phyloP scores from a whole-genome alignment of 92 coral and sea anemone genomes.

The Pocillopora meandrina region DNA sequence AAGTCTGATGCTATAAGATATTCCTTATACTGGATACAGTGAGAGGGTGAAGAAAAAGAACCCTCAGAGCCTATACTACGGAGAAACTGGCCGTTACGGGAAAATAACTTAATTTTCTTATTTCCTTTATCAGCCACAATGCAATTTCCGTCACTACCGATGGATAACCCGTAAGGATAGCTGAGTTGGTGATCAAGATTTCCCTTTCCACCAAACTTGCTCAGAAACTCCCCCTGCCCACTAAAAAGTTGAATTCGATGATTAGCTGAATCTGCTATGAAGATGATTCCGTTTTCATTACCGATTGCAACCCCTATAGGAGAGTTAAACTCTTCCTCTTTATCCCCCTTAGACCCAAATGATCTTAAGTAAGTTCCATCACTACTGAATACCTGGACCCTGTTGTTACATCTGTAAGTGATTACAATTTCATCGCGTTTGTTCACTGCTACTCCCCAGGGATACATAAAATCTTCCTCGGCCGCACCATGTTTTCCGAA shows the following conservation, averaged over 20 bases:
- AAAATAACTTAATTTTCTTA: too few species aligned
- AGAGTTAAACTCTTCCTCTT: neutral
- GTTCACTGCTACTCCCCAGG: constrained; percentile 13
- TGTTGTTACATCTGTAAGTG: neutral
- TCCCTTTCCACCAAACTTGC: neutral
- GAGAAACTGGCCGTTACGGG: neutral
- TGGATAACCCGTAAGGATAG: neutral
- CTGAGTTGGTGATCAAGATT: neutral
- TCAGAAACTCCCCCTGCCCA: neutral
- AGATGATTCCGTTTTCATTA: neutral
- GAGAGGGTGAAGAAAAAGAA: neutral
- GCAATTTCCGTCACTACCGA: neutral
- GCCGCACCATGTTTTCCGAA: neutral
- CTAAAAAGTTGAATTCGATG: neutral
- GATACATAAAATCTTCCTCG: neutral
- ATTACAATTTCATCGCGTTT: neutral
- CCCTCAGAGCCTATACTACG: neutral
- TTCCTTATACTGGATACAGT: neutral
- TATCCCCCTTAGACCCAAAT: neutral
- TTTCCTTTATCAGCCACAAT: neutral
- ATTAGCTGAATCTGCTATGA: neutral
- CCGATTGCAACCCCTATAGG: neutral
- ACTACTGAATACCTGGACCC: neutral
- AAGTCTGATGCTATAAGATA: neutral
- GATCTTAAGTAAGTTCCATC: neutral